phyloP scores from a whole-genome alignment of 2,113 vertebrate species.

The Coturnix japonica region DNA sequence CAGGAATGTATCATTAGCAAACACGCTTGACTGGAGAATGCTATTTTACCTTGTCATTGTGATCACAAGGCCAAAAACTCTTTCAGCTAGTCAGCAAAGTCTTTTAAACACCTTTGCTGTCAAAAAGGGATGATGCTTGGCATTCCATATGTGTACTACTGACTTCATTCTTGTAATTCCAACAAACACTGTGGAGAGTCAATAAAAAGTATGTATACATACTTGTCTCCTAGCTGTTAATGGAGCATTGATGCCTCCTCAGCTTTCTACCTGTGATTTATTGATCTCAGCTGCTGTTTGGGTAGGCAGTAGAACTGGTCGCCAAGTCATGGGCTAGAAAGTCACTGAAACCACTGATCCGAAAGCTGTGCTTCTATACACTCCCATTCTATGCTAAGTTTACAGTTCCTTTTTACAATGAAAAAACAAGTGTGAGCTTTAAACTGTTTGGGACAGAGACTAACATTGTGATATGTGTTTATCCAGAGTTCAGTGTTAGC shows the following conservation, averaged over 20 bases:
- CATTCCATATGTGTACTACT: neutral
- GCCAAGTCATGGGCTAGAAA: neutral
- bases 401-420: neutral
- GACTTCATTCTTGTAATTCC: neutral
- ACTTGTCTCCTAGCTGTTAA: neutral
- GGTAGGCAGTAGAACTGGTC: neutral
- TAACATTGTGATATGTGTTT: neutral
- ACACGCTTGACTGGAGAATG: neutral
- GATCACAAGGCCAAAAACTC: neutral
- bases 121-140: neutral
- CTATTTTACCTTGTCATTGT: neutral
- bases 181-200: neutral
- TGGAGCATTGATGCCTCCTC: neutral
- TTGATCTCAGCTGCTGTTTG: neutral
- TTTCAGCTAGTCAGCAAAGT: neutral
- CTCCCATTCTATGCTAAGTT: neutral
- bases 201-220: neutral
- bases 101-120: neutral
- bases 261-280: neutral
- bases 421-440: neutral
- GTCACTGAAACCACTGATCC: neutral
- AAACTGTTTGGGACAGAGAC: neutral
- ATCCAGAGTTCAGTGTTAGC: neutral
- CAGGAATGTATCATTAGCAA: neutral
- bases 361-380: neutral